Conservation (phyloP, 2,113 vertebrate species). For the Nothocercus nigrocapillus region DNA sequence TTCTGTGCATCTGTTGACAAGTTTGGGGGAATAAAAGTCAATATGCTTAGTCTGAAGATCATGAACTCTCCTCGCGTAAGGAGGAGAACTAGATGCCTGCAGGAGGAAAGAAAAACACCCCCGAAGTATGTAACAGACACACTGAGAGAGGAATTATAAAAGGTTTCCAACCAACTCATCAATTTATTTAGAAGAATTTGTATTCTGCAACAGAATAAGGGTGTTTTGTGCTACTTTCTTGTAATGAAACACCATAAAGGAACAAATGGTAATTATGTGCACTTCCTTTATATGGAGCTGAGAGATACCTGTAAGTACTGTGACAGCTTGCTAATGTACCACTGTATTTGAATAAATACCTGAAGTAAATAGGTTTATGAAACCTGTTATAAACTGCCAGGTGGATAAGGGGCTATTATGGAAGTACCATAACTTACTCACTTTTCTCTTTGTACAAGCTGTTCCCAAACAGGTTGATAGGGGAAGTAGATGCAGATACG, state of each 20-base stretch:
- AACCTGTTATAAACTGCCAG: constrained; percentile 39
- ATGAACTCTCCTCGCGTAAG: neutral
- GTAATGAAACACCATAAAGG: constrained; percentile 34
- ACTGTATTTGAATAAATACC: constrained; percentile 54
- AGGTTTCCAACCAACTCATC: neutral
- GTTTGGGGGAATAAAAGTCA: neutral
- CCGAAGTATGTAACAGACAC: neutral
- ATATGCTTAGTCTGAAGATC: neutral
- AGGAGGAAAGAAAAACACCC: neutral
- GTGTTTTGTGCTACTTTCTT: constrained; percentile 2
- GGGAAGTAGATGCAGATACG: neutral
- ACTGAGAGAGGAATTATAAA: neutral
- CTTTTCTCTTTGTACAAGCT: neutral
- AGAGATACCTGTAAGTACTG: constrained; percentile 51
- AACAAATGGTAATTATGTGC: constrained; percentile 39
- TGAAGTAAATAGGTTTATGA: constrained; percentile 56
- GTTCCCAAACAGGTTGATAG: neutral
- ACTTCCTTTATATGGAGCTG: constrained; percentile 28
- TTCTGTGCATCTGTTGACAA: neutral
- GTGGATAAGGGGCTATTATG: constrained; percentile 34
- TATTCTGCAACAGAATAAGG: neutral
- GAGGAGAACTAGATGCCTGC: neutral
- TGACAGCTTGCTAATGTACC: constrained; percentile 67
- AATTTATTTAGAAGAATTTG: neutral
- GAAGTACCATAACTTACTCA: neutral